A percentile compares a stretch with the other conserved stretches of the same genome.
Evolutionary conservation across 2,113 vertebrate genomes (phyloP).

Genomic region (Phyllostomus discolor): DNA sequence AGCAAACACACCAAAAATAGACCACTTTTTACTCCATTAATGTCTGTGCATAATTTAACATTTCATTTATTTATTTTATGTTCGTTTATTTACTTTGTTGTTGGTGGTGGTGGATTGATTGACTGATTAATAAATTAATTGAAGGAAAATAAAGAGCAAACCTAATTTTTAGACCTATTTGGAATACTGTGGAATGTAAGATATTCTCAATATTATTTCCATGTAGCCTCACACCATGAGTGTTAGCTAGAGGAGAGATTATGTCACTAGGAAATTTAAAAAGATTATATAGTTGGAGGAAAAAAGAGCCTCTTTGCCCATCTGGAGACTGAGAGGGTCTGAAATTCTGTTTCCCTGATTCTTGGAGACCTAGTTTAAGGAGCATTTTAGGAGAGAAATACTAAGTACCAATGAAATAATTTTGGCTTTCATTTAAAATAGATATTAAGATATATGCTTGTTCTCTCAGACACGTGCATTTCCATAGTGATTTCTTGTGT

Average conservation of each 20-base stretch:
- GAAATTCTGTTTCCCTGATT: slow-evolving; percentile 16
- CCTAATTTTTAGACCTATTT: not conserved
- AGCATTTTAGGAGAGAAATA: slow-evolving; percentile 12
- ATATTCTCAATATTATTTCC: not conserved
- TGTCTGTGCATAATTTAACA: not conserved
- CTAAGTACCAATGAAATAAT: not conserved
- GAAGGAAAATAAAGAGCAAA: not conserved
- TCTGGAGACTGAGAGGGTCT: not conserved
- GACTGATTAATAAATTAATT: not conserved
- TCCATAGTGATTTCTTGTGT: not conserved
- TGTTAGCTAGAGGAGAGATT: not conserved
- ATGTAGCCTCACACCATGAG: not conserved
- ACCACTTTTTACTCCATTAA: not conserved
- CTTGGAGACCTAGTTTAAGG: not conserved
- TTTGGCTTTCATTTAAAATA: slow-evolving; percentile 33
- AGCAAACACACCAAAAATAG: not conserved
- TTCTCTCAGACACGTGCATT: not conserved
- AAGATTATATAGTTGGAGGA: not conserved
- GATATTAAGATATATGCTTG: not conserved
- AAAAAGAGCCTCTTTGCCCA: not conserved
- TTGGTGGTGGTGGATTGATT: not conserved
- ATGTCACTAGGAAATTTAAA: not conserved
- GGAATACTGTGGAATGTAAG: not conserved
- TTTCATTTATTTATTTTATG: not conserved
- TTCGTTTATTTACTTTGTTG: not conserved